Conservation (phyloP, 2,113 vertebrate genomes). For the Clupea harengus region DNA sequence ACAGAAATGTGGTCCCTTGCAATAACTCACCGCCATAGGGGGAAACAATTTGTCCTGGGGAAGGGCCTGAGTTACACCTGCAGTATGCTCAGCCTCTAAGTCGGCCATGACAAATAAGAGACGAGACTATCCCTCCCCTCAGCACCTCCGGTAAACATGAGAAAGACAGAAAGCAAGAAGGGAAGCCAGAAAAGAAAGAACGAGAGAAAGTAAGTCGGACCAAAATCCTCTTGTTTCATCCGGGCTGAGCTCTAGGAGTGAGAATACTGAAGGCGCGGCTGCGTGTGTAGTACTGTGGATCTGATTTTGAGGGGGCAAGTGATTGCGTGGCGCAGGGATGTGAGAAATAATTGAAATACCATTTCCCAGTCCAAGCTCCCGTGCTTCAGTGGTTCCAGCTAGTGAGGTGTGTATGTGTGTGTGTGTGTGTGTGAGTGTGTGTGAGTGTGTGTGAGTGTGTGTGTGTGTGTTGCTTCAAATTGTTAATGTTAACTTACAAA, state of each 20-base stretch:
- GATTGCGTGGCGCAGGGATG: constrained; percentile 16
- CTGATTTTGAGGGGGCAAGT: constrained; percentile 27
- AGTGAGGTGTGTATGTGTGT: neutral
- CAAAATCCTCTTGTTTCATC: constrained; percentile 34
- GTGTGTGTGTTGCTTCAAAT: neutral
- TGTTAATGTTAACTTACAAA: neutral
- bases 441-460: neutral
- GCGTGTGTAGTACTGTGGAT: constrained; percentile 16
- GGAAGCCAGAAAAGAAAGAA: neutral
- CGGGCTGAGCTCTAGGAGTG: constrained; percentile 19
- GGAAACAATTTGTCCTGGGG: constrained; percentile 52
- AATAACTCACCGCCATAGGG: constrained; percentile 52
- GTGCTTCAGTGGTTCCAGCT: constrained; percentile 14
- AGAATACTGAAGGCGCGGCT: constrained; percentile 26
- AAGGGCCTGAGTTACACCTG: constrained; percentile 49
- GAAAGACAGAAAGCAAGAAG: constrained; percentile 34
- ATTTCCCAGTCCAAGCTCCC: neutral
- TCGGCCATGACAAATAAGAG: constrained; percentile 49
- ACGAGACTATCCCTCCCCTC: constrained; percentile 30
- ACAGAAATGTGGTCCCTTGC: constrained; percentile 53
- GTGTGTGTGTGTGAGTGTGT: neutral
- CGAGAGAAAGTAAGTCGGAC: neutral
- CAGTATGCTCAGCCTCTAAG: constrained; percentile 46
- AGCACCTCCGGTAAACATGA: constrained; percentile 25
- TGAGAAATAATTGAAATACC: constrained; percentile 27